Evolutionary conservation across 2,888 invertebrate genomes (phyloP), one percentile per base, ranked within the genome.

Genomic region (Marronus borbonicus): DNA sequence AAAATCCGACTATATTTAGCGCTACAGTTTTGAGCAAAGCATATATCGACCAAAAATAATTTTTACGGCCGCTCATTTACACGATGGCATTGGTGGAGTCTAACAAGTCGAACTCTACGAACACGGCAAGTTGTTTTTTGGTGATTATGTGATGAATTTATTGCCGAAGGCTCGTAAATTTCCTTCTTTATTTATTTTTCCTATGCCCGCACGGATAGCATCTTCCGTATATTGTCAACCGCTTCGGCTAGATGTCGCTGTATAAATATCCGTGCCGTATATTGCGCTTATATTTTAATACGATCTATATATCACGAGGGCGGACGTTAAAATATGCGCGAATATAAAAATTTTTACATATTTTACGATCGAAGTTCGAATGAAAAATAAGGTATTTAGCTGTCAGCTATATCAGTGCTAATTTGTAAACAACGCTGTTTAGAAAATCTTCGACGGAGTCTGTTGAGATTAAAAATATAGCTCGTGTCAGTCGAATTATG

Each of bases 71-170:
- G 20, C 72, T 72, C 58, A 72, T 72, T 72, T 72, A 58, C 4
- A 36, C 31, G 31, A 36, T 36, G 5, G 31, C 58, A 39, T n/a
- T 58, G 39, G 58, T 24, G 36, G 10, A n/a, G 52, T 52, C 44
- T 44, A 36, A 58, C 58, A 17, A 72, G 58, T 58, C 36, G 58
- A 36, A 17, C 36, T 58, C 36, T 60, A 44, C 39, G 72, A 36
- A 36, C 58, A 28, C 31, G 39, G 39, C 39, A 72, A 72, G 72
- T 72, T 72, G 58, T 72, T 72, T 72, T 58, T 17, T 44, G 58
- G 58, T 72, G 72, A 72, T 72, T 72, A 72, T 39, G 72, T 72
- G 72, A 72, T 60, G 72, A 72, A 72, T 72, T 72, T 72, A 72
- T 72, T 20, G 39, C 72, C 36, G 72, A 58, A 72, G 39, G 58